Conservation (phyloP, 92 coral and sea anemone genomes). For the Paramuricea clavata region DNA sequence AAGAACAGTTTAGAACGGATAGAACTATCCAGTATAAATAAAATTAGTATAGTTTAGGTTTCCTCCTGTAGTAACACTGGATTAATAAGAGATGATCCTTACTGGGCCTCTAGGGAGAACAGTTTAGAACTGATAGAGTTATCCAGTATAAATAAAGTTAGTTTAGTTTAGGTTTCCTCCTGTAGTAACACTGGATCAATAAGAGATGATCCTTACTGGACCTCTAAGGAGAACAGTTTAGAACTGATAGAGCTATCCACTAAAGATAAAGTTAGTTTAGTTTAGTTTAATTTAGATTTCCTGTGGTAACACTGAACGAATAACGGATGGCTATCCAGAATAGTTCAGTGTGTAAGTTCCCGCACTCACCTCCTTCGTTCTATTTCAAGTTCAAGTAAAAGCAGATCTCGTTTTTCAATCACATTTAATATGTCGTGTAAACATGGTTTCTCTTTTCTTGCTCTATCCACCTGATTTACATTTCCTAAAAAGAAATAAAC, state of each 20-base stretch:
- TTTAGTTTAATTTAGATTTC: not conserved
- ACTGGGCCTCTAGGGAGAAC: too few relatives aligned
- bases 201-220: too few relatives aligned
- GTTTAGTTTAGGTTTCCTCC: too few relatives aligned
- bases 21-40: too few relatives aligned
- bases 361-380: constrained; percentile 77
- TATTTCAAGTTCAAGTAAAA: constrained; percentile 82
- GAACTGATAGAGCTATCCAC: not conserved
- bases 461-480: constrained; percentile 7
- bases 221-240: too few relatives aligned
- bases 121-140: too few relatives aligned
- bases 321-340: not conserved
- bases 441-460: constrained; percentile 70
- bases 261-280: not conserved
- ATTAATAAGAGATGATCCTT: too few relatives aligned
- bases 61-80: too few relatives aligned
- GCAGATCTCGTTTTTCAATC: constrained; percentile 90
- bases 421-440: constrained; percentile 88
- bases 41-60: too few relatives aligned
- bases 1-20: too few relatives aligned
- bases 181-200: too few relatives aligned
- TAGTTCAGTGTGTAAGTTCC: not conserved
- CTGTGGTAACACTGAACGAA: not conserved
- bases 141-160: too few relatives aligned
- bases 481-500: constrained; percentile 10